These are phyloP conservation scores for Sepiola atlantica DNA, from an alignment of 2,888 invertebrate species.

Conservation along the genomic window DNA sequence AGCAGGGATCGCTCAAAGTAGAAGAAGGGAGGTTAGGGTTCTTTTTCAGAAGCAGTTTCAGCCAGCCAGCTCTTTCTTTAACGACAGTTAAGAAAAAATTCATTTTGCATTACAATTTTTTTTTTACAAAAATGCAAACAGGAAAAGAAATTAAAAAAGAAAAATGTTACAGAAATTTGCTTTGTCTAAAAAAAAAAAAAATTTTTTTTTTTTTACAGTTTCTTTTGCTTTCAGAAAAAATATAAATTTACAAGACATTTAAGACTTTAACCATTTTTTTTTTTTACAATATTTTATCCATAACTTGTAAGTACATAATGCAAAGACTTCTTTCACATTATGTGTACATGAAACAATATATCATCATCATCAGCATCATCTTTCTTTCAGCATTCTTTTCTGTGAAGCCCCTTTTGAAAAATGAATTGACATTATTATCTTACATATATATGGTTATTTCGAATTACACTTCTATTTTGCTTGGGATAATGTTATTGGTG, in stretches of 20 bases:
- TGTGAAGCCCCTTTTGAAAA: no score
- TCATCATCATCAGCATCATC: not conserved
- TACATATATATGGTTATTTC: not conserved
- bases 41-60: not conserved
- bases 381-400: not conserved
- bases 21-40: no score
- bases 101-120: slow-evolving; percentile 8
- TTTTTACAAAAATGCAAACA: not conserved
- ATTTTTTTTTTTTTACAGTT: no score
- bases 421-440: not conserved
- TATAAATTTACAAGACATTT: not conserved
- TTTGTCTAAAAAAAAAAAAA: not conserved
- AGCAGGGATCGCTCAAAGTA: not conserved
- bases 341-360: not conserved
- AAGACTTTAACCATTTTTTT: not conserved
- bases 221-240: not conserved
- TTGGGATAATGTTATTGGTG: not conserved
- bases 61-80: not conserved
- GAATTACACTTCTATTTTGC: not conserved
- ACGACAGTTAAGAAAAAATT: not conserved
- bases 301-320: not conserved
- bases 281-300: not conserved
- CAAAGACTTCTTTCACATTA: not conserved
- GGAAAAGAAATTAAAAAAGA: not conserved
- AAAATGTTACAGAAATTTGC: not conserved